Percentiles rank a stretch among this genome's conserved stretches.
phyloP scores from a whole-genome alignment of 2,888 invertebrate species.

The Acrobasis consociella region DNA sequence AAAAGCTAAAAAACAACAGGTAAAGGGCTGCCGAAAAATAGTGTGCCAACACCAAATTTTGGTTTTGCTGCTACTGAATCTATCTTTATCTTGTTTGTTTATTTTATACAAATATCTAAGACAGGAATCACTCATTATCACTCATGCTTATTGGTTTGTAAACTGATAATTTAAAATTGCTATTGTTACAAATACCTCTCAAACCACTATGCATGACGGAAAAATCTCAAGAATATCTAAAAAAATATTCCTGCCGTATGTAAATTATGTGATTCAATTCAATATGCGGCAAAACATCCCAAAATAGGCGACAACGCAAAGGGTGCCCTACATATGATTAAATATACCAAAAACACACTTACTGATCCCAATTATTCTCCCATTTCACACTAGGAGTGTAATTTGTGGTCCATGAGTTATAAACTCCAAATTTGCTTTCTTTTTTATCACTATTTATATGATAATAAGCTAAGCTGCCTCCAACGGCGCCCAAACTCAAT shows the following conservation, averaged over 20 bases:
- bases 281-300: not conserved
- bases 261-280: too few relatives aligned
- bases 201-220: not conserved
- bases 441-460: constrained; percentile 68
- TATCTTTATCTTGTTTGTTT: too few relatives aligned
- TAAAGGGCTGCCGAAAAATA: too few relatives aligned
- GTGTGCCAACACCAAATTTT: too few relatives aligned
- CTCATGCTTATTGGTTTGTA: not conserved
- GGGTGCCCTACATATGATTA: constrained; percentile 1
- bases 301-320: not conserved
- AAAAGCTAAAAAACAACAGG: too few relatives aligned
- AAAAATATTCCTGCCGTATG: too few relatives aligned
- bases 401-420: constrained; percentile 88
- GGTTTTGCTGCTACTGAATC: too few relatives aligned
- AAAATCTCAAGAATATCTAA: too few relatives aligned
- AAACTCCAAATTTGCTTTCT: constrained; percentile 72
- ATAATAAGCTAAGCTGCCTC: constrained; percentile 86
- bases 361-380: constrained; percentile 96
- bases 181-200: not conserved
- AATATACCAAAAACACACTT: constrained; percentile 52
- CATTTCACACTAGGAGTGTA: constrained; percentile 86
- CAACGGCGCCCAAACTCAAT: constrained; percentile 84
- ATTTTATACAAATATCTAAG: too few relatives aligned
- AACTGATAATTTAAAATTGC: not conserved
- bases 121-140: not conserved